These are phyloP conservation scores for Drosophila varians DNA, from an alignment of 1,140 invertebrate species.

Conservation along the genomic window DNA sequence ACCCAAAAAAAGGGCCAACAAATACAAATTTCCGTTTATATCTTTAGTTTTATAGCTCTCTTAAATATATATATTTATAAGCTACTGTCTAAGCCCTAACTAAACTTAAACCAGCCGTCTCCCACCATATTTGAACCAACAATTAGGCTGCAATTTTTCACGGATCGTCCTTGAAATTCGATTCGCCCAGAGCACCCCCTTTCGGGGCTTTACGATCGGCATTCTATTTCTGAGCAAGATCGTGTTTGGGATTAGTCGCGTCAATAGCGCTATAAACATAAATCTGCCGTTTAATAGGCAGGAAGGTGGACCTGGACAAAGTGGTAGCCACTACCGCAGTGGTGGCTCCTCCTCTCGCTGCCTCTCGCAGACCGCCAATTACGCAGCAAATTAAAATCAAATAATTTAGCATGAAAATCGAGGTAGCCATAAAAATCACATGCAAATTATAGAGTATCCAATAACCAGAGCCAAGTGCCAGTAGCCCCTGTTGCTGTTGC, in stretches of 20 bases:
- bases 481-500: slow-evolving; percentile 5
- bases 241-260: slow-evolving; percentile 39
- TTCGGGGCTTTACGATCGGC: slow-evolving; percentile 16
- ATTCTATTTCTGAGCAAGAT: slow-evolving; percentile 46
- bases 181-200: slow-evolving; percentile 18
- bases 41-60: too few relatives aligned
- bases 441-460: slow-evolving; percentile 78
- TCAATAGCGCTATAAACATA: slow-evolving; percentile 67
- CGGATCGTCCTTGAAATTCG: slow-evolving; percentile 40
- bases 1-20: too few relatives aligned
- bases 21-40: too few relatives aligned
- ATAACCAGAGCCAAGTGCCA: slow-evolving; percentile 35
- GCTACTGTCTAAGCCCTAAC: too few relatives aligned
- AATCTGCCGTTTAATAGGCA: slow-evolving; percentile 59
- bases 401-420: slow-evolving; percentile 79
- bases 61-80: too few relatives aligned
- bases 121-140: neutral
- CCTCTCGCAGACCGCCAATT: slow-evolving; percentile 63
- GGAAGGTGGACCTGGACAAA: slow-evolving; percentile 29
- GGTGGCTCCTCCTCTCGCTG: slow-evolving; percentile 23
- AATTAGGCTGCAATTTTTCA: slow-evolving; percentile 11
- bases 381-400: slow-evolving; percentile 83
- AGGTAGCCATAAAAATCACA: slow-evolving; percentile 77
- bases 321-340: slow-evolving; percentile 33
- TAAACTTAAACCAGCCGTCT: too few relatives aligned